These are phyloP conservation scores for Ellobius talpinus DNA, from an alignment of 2,113 vertebrate species.

Conservation along the genomic window DNA sequence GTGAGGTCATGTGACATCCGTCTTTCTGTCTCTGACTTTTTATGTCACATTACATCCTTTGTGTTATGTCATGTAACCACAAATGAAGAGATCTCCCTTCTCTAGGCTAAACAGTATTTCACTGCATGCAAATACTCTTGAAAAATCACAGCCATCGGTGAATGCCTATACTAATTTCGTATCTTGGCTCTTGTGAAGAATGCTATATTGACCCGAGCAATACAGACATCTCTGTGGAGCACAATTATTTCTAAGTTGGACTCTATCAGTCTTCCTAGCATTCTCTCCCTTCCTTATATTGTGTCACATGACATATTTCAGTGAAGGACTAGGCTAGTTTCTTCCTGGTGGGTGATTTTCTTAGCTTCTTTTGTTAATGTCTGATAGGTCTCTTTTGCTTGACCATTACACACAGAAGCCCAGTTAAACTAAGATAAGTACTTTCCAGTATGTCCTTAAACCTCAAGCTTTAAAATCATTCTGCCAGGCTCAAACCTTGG, in stretches of 20 bases:
- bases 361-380: slow-evolving; percentile 25
- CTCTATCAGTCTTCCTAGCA: background rate
- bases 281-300: background rate
- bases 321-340: background rate
- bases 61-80: background rate
- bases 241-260: background rate
- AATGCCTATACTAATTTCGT: background rate
- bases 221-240: background rate
- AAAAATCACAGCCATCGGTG: background rate
- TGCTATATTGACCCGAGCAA: background rate
- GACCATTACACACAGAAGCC: background rate
- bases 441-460: background rate
- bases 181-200: background rate
- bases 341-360: background rate
- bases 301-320: background rate
- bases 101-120: background rate
- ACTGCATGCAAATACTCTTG: background rate
- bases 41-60: background rate
- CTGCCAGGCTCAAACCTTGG: background rate
- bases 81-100: background rate
- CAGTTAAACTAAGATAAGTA: background rate
- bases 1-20: background rate
- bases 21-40: background rate
- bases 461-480: background rate
- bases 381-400: background rate